A percentile compares a stretch with the other conserved stretches of the same genome.
phyloP scores from a whole-genome alignment of 2,113 vertebrate genomes.

The Istiophorus platypterus region DNA sequence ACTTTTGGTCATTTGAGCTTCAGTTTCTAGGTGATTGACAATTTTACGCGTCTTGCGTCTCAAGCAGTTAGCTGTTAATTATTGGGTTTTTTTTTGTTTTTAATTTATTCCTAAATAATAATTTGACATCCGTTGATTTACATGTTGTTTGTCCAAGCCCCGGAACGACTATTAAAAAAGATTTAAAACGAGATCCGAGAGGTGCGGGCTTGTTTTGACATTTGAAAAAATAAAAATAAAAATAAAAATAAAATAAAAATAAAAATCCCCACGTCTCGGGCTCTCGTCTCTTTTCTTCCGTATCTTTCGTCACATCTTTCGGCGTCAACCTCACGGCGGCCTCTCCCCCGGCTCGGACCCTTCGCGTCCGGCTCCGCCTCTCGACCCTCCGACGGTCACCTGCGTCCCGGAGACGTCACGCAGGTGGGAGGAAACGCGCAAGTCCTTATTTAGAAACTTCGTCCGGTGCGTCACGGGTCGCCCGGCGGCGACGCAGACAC shows the following conservation, averaged over 20 bases:
- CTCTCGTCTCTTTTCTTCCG: background rate
- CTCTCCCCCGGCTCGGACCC: background rate
- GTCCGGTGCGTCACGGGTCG: constrained; percentile 54
- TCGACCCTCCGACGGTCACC: background rate
- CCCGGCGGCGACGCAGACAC: background rate
- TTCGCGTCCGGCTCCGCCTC: background rate
- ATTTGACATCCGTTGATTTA: constrained; percentile 20
- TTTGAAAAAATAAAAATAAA: no score
- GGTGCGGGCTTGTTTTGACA: constrained; percentile 11
- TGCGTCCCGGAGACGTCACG: no score
- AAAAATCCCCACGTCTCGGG: no score
- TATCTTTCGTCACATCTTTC: no score
- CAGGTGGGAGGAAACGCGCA: constrained; percentile 18
- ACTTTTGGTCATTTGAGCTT: no score
- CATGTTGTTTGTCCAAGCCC: constrained; percentile 11
- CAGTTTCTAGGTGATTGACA: background rate
- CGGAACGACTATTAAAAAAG: background rate
- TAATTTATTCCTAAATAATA: no score
- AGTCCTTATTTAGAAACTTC: constrained; percentile 46
- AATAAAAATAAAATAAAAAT: no score
- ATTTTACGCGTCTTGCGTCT: background rate
- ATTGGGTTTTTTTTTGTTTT: background rate
- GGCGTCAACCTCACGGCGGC: no score
- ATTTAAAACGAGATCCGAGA: background rate
- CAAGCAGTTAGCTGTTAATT: background rate